Evolutionary conservation across 2,113 vertebrate species (phyloP), one percentile per base, ranked within the genome.

Genomic region (Tinamus guttatus): DNA sequence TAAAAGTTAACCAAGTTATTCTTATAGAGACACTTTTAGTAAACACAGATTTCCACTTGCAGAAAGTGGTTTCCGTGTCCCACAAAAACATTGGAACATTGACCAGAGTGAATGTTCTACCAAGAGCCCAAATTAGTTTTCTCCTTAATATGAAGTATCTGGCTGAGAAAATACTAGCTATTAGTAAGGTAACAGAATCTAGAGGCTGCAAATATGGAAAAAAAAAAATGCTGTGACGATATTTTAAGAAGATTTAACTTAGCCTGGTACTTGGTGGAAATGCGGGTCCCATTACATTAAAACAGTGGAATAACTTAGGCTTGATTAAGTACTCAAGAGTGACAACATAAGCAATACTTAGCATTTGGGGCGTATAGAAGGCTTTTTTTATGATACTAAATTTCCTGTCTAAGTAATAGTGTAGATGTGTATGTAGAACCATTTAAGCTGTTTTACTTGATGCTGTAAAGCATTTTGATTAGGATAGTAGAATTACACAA

Each of bases 231-330:
- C 78, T 79, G 67, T 41, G 64, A 56, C 16, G 59, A 27, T 94
- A 89, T 94, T 95, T 96, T 85, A 38, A 38, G 52, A 77, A 81
- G 47, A 89, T 79, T 89, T 68, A 94, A 95, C 13, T 34, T 84
- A 75, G 81, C 11, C 14, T 1, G 3, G 38, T 87, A 89, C 89
- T 34, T 68, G 16, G 16, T 2, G 0, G 47, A 45, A 78, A 75
- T 81, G 30, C 40, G 49, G 80, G 69, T 59, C 80, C 40, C 10
- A 11, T 41, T 41, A 32, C 51, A 78, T 75, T 75, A 75, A 92
- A 94, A 81, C 81, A 90, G 75, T 43, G 40, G 40, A 95, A 62
- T 20, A 75, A 75, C n/a, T 87, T 40, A 54, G 74, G 43, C 18
- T 67, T 63, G 49, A 78, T 71, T 84, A 93, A 91, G 59, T 67